Evolutionary conservation across 2,797 vertebrate genomes (phyloP), one percentile per base, ranked within the genome.

Genomic region (Gobio occitaniae): DNA sequence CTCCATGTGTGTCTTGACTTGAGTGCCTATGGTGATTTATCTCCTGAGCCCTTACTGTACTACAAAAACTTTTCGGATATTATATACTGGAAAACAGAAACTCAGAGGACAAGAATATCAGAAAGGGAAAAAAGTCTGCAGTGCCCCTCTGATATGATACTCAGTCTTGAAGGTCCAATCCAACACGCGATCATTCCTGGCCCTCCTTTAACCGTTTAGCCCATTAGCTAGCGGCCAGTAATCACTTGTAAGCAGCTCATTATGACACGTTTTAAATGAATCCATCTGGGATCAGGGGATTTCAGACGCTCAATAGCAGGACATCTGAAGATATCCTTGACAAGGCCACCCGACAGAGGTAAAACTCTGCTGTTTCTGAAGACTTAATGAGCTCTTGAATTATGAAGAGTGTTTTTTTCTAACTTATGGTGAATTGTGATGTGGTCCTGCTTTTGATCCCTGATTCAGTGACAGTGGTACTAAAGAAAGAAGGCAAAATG

Each of bases 301-400:
- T 92, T 88, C 66, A 87, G 80, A 75, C 83, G 79, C 88, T 88
- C 91, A 90, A 88, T 90, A 86, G 87, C 87, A 90, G 91, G 89
- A 87, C 90, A 91, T 92, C 91, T 92, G 82, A 84, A 90, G 89
- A 92, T 91, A 92, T 92, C 89, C 90, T 91, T 92, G 90, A 91
- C 88, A 90, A 90, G 88, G 80, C 84, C 66, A 80, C 80, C 78
- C 82, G 82, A 78, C 76, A 44, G 86, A 89, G 88, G 90, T 90
- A 90, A 78, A 90, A 86, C 88, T 84, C 88, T 56, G 48, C 72
- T 54, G 68, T 25, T 70, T 74, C 72, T 84, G 76, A 59, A 86
- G 85, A 82, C 83, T 82, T 90, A 90, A 86, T 86, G 83, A 90
- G 89, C 61, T 54, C 84, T 87, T 81, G 86, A 89, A 87, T 89